These are phyloP conservation scores for Ceratothoa steindachneri DNA, from an alignment of 2,888 invertebrate genomes.

Conservation along the genomic window DNA sequence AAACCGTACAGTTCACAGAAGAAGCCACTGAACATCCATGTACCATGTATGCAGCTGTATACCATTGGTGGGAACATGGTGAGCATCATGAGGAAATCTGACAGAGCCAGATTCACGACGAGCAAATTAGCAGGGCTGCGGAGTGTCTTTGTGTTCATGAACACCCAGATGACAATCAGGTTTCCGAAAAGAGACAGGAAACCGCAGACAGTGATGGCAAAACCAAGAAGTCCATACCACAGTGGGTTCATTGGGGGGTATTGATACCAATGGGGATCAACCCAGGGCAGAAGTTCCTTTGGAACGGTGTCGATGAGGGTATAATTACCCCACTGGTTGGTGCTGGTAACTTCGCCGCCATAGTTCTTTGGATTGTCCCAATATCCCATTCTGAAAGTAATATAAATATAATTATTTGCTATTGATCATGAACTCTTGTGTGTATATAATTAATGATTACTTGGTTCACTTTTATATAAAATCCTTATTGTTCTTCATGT, in stretches of 20 bases:
- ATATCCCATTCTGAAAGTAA: neutral
- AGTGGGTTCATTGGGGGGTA: constrained; percentile 50
- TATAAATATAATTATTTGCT: neutral
- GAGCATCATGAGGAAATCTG: constrained; percentile 50
- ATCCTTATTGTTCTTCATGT: no score
- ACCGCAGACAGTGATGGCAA: constrained; percentile 37
- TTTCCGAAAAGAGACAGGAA: constrained; percentile 45
- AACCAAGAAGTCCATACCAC: constrained; percentile 42
- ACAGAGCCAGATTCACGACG: constrained; percentile 52
- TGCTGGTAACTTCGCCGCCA: neutral
- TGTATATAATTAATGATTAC: no score
- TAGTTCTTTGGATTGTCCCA: neutral
- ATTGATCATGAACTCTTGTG: no score
- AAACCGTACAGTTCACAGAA: constrained; percentile 54
- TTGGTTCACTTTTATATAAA: no score
- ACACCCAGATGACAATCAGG: constrained; percentile 45
- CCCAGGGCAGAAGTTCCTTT: constrained; percentile 49
- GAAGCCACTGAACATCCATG: constrained; percentile 52
- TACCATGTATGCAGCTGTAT: constrained; percentile 53
- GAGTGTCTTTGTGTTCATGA: constrained; percentile 51
- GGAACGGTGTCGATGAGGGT: constrained; percentile 46
- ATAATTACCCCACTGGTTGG: constrained; percentile 42
- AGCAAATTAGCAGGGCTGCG: constrained; percentile 53
- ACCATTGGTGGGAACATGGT: constrained; percentile 51
- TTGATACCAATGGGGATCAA: constrained; percentile 50